Evolutionary conservation across 2,797 vertebrate genomes (phyloP).

Genomic region (Podargus strigoides): DNA sequence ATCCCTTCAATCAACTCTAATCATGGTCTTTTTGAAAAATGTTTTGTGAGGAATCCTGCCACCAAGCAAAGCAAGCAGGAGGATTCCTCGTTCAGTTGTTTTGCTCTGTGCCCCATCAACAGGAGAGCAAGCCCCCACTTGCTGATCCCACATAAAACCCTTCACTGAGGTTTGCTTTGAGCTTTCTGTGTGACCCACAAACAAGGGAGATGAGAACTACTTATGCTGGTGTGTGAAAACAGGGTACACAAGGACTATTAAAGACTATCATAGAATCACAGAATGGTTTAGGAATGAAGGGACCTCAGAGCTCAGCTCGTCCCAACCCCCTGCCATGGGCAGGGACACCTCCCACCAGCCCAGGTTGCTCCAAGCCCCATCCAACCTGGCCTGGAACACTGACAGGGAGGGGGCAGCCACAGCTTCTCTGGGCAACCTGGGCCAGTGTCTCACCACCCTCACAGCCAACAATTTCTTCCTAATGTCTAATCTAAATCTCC

Average conservation of each 20-base stretch:
- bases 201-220: neutral
- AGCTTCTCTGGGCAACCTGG: too few relatives aligned
- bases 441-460: too few relatives aligned
- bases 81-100: neutral
- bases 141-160: neutral
- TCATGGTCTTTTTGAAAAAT: fast-evolving
- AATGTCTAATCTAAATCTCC: too few relatives aligned
- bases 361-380: too few relatives aligned
- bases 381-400: too few relatives aligned
- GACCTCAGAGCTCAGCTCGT: too few relatives aligned
- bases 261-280: too few relatives aligned
- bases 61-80: neutral
- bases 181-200: neutral
- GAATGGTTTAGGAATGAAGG: too few relatives aligned
- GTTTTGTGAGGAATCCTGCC: neutral
- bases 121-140: neutral
- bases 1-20: neutral
- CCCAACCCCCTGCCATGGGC: too few relatives aligned
- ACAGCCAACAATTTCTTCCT: too few relatives aligned
- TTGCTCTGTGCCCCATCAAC: neutral
- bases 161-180: neutral
- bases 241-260: neutral
- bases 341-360: too few relatives aligned
- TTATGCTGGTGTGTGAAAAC: neutral
- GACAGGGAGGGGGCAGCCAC: too few relatives aligned